Conservation (phyloP, 2,797 vertebrate species). For the Acanthornis magna region DNA sequence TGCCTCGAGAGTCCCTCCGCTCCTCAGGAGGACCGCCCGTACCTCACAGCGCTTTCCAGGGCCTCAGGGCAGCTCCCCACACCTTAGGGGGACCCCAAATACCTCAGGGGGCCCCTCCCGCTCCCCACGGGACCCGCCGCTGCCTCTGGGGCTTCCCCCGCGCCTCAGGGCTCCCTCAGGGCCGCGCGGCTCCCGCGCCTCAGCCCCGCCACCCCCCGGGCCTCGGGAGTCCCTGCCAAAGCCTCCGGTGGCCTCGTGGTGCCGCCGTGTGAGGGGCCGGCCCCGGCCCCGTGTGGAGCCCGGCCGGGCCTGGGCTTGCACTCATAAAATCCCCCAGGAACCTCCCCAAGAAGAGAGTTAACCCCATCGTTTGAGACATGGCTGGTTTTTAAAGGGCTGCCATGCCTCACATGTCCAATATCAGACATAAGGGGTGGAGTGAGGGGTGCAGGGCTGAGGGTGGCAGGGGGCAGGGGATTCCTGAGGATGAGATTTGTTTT, state of each 20-base stretch:
- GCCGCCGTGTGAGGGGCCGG: background rate
- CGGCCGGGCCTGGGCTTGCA: fast-evolving
- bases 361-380: fast-evolving
- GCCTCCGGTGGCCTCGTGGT: background rate
- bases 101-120: too few relatives aligned
- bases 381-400: too few relatives aligned
- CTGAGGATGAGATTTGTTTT: background rate
- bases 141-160: background rate
- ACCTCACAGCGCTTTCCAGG: background rate
- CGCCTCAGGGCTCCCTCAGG: too few relatives aligned
- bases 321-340: background rate
- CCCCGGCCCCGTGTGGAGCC: fast-evolving
- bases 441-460: background rate
- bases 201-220: background rate
- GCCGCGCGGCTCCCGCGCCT: background rate
- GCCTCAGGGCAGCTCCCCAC: too few relatives aligned
- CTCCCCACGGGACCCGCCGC: too few relatives aligned
- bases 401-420: too few relatives aligned
- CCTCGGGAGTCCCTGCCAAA: background rate
- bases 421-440: background rate
- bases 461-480: fast-evolving
- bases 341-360: fast-evolving
- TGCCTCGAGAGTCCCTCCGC: too few relatives aligned
- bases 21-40: background rate
- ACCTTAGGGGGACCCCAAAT: too few relatives aligned